A percentile compares a stretch with the other conserved stretches of the same genome.
Conservation (phyloP, 2,113 vertebrate genomes). For the Anser brachyrhynchus region DNA sequence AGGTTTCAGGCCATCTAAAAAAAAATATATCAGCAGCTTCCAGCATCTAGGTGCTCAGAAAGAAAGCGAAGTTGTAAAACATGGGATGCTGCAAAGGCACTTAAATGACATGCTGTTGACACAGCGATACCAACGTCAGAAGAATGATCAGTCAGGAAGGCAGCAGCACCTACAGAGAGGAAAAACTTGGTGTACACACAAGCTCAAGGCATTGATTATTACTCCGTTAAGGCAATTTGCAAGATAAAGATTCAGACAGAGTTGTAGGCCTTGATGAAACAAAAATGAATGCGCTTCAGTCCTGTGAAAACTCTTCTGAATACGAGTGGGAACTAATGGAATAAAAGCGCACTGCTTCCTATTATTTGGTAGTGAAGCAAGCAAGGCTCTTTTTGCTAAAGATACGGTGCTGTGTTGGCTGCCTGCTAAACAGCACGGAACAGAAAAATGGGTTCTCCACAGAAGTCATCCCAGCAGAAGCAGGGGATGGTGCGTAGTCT, state of each 20-base stretch:
- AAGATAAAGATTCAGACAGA: neutral
- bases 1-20: neutral
- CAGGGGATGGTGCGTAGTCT: neutral
- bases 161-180: neutral
- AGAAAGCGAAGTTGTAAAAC: neutral
- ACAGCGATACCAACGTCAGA: neutral
- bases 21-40: neutral
- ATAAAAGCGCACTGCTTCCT: neutral
- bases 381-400: neutral
- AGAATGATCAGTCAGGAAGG: neutral
- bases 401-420: neutral
- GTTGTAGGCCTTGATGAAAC: neutral
- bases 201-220: neutral
- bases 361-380: neutral
- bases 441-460: neutral
- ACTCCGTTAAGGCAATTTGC: neutral
- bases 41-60: neutral
- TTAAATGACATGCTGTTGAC: neutral
- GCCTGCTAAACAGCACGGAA: neutral
- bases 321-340: neutral
- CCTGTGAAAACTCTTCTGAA: neutral
- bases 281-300: neutral
- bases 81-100: neutral
- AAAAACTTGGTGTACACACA: neutral
- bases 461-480: neutral